phyloP scores from a whole-genome alignment of 2,888 invertebrate species.

The Pristionchus fissidentatus region DNA sequence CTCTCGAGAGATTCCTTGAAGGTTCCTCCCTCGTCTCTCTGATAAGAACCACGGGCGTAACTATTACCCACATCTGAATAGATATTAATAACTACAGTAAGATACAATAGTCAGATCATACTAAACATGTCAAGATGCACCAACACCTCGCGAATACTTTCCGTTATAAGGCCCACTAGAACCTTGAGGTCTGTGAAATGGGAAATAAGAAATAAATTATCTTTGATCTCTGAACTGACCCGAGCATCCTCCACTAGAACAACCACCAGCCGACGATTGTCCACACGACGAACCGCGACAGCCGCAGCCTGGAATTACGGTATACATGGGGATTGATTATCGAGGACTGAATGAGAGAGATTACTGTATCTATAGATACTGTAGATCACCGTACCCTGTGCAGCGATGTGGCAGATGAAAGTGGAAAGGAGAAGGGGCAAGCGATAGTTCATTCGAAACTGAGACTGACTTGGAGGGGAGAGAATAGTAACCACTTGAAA shows the following conservation, averaged over 20 bases:
- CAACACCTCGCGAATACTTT: background rate
- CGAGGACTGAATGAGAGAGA: too few relatives aligned
- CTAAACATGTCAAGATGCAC: background rate
- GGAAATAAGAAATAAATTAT: background rate
- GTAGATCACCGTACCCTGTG: constrained; percentile 1
- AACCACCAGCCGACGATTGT: background rate
- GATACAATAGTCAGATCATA: too few relatives aligned
- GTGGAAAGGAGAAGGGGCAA: background rate
- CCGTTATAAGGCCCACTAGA: background rate
- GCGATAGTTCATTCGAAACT: constrained; percentile 34
- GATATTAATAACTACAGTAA: too few relatives aligned
- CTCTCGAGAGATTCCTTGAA: constrained; percentile 24
- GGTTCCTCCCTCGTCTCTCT: background rate
- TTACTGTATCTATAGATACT: too few relatives aligned
- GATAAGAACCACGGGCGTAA: background rate
- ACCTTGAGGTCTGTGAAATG: background rate
- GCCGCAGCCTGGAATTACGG: background rate
- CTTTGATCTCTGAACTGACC: constrained; percentile 29
- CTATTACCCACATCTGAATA: background rate
- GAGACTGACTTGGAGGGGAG: constrained; percentile 28
- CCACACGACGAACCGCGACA: constrained; percentile 35
- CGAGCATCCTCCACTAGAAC: background rate
- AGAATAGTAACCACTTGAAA: constrained; percentile 32
- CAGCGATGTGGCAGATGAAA: background rate
- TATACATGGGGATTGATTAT: background rate